A percentile compares a stretch with the other conserved stretches of the same genome.
These are phyloP conservation scores for Piscicola geometra DNA, from an alignment of 2,888 invertebrate genomes.

Conservation along the genomic window DNA sequence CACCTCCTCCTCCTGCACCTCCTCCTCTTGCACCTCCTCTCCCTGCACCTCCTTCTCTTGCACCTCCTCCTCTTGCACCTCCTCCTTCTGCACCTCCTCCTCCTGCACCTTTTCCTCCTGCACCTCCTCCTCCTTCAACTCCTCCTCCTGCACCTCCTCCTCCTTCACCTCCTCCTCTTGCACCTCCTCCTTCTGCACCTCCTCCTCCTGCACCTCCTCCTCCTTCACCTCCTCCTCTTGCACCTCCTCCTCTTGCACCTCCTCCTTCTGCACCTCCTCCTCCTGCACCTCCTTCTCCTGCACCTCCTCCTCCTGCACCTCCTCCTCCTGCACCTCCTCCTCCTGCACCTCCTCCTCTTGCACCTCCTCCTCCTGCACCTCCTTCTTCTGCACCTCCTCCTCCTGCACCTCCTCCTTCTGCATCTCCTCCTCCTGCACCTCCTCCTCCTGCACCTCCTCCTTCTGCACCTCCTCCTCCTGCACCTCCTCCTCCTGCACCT, in stretches of 20 bases:
- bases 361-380: background rate
- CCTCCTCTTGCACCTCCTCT: background rate
- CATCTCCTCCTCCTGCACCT: background rate
- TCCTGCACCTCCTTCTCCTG: too few relatives aligned
- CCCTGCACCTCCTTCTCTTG: background rate
- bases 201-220: background rate
- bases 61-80: background rate
- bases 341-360: background rate
- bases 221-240: too few relatives aligned
- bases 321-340: background rate
- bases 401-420: background rate
- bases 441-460: background rate
- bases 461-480: background rate
- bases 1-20: too few relatives aligned
- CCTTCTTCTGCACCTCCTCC: background rate
- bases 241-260: too few relatives aligned
- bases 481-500: background rate
- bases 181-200: background rate
- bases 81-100: background rate
- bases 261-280: too few relatives aligned
- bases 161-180: background rate
- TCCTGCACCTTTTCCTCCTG: background rate
- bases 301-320: too few relatives aligned
- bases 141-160: background rate
- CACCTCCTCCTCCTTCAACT: background rate